Base-by-base conservation (phyloP, 2,797 vertebrate genomes). In the Onychomys leucogaster region DNA sequence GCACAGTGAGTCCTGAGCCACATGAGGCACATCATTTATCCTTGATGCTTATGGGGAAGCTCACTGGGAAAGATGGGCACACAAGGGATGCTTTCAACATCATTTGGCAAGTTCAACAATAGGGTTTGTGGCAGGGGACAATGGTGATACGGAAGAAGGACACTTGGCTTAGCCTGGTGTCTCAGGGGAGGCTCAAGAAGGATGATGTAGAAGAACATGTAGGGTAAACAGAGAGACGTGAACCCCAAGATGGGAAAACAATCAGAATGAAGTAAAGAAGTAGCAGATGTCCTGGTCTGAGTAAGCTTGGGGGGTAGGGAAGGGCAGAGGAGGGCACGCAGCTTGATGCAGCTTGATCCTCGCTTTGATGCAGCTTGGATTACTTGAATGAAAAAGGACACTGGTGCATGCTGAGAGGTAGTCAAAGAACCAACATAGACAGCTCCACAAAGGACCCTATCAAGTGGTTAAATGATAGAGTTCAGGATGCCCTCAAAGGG, bases 1-100 rank as follows among this genome's bases (percentile, higher is more conserved):
- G 0, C 73, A 67, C 78, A 81, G 43, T 63, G 90, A 94, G 75
- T 41, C 52, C 69, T 0, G 46, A 71, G 90, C 49, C 63, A 46
- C 59, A 16, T 0, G 41, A 89, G 94, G 86, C 94, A 96, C 86
- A 91, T 95, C 92, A 84, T 97, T 96, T 95, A 96, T 97, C 84
- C 55, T 97, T 5, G 32, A 46, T 29, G 78, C 75, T 86, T 76
- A 49, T 19, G 37, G 88, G 75, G 71, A 97, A 91, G 91, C 27
- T 88, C 61, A 16, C 76, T 77, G 49, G 90, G 85, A 89, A 91
- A 78, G 55, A 81, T 46, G 46, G 83, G 27, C n/a, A 32, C 16
- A 8, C 6, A 77, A 55, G 69, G 78, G 76, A 89, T 23, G 83
- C 37, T 94, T 94, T 81, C 61, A 63, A 75, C n/a, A 37, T 75